Evolutionary conservation across 1,140 invertebrate species (phyloP), one percentile per base, ranked within the genome.

Genomic region (Ostrea edulis): DNA sequence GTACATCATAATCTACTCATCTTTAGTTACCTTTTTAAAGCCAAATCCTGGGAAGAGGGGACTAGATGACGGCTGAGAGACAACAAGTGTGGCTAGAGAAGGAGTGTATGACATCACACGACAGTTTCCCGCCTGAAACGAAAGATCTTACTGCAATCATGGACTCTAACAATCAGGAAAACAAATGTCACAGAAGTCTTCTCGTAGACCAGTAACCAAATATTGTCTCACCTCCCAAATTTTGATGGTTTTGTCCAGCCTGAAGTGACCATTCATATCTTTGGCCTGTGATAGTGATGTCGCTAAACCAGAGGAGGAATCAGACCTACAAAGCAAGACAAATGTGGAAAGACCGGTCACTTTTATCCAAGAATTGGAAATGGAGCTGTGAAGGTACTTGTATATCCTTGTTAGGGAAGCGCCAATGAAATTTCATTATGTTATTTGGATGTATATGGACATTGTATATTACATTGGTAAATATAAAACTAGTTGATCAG

Each of bases 61-160:
- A 91, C 96, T 97, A 2, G 95, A 94, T 9, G 97, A 97, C 85
- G 96, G 97, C 91, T 97, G 97, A 0, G 97, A 97, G 0, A 97
- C 96, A 89, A 97, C 96, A 12, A 97, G 89, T 91, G 96, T 95
- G 90, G 96, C 96, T 35, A 96, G 95, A 91, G 95, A 96, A 35
- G 94, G 95, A 94, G 96, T 97, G 89, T 96, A 97, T 82, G 97
- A 96, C 90, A 98, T 94, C 0, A 98, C 97, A n/a, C 98, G 95
- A 93, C 97, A 98, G 2, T 96, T 96, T 5, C 96, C 96, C 84
- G 65, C 90, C 92, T 92, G 86, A 12, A 92, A 92, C 52, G 9
- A 81, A 4, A 81, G 44, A 2, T 81, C 71, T 29, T 29, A 77
- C 0, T 77, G 17, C 22, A 9, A 81, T 17, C 71, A 81, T n/a